A percentile compares a stretch with the other conserved stretches of the same genome.
These are phyloP conservation scores for Euphonia xanthogaster DNA, from an alignment of 2,797 vertebrate species.

Conservation along the genomic window DNA sequence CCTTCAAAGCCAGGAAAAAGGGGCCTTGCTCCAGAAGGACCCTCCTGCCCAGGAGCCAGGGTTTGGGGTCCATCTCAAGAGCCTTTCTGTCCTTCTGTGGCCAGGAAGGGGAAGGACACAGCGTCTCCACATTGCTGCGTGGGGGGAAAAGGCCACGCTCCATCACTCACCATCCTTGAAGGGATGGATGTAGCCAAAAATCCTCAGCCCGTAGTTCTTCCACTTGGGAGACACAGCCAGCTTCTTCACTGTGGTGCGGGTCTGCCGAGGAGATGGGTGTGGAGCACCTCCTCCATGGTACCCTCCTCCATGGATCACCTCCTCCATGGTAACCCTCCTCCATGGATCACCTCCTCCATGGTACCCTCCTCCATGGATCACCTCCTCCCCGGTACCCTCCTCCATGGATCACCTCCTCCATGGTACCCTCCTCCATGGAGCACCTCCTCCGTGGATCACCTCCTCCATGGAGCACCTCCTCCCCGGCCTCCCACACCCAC, in stretches of 20 bases:
- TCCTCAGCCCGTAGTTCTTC: conserved; percentile 96
- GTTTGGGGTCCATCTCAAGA: rapidly evolving
- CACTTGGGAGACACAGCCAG: conserved; percentile 96
- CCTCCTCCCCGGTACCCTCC: not conserved
- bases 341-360: rapidly evolving
- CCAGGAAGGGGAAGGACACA: not conserved
- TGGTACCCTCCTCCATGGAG: rapidly evolving
- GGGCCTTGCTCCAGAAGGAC: not conserved
- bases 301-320: not conserved
- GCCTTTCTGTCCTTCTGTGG: rapidly evolving
- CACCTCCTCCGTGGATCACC: not conserved
- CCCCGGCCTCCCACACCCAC: rapidly evolving
- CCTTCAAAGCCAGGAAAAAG: not conserved
- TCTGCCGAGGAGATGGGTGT: conserved; percentile 63
- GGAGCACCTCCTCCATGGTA: rapidly evolving
- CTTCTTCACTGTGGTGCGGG: conserved; percentile 91
- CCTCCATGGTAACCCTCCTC: not conserved
- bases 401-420: not conserved
- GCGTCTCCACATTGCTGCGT: rapidly evolving
- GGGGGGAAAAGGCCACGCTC: not conserved
- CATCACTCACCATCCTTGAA: conserved; percentile 88
- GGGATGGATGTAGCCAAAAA: conserved; percentile 96
- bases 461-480: no score
- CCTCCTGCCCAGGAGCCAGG: not conserved
- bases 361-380: not conserved